A percentile compares a stretch with the other conserved stretches of the same genome.
Evolutionary conservation across 2,888 invertebrate species (phyloP).

Genomic region (Geotrupes spiniger): DNA sequence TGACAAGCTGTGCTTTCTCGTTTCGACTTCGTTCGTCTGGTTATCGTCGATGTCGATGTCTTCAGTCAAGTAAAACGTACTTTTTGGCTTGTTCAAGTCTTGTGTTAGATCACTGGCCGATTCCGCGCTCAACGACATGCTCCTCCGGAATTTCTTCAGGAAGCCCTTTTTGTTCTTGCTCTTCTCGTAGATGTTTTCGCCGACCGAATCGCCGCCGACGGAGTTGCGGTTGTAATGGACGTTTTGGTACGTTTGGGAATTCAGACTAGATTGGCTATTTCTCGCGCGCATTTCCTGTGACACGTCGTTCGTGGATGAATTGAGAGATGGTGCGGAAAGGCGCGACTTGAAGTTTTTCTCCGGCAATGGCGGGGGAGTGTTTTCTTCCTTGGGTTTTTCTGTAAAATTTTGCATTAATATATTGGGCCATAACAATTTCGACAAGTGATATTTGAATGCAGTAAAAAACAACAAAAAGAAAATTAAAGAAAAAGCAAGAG

Average conservation of each 20-base stretch:
- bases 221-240: conserved; percentile 11
- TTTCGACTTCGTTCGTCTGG: conserved; percentile 42
- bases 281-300: conserved; percentile 3
- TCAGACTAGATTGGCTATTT: conserved; percentile 14
- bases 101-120: conserved; percentile 47
- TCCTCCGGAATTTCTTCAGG: conserved; percentile 60
- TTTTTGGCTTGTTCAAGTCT: conserved; percentile 52
- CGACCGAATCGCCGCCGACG: conserved; percentile 2
- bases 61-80: conserved; percentile 71
- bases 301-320: not conserved
- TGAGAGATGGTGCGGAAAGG: conserved; percentile 4
- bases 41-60: conserved; percentile 59
- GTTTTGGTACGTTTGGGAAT: conserved; percentile 8
- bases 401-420: not conserved
- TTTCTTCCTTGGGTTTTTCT: conserved; percentile 18
- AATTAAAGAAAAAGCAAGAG: too few relatives aligned
- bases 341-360: conserved; percentile 14
- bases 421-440: not conserved
- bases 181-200: conserved; percentile 20
- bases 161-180: conserved; percentile 35
- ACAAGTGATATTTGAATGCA: too few relatives aligned
- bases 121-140: conserved; percentile 55
- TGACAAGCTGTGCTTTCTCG: conserved; percentile 44
- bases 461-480: too few relatives aligned
- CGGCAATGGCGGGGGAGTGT: conserved; percentile 5